A percentile compares a stretch with the other conserved stretches of the same genome.
phyloP scores from a whole-genome alignment of 53 echinoderm and acorn worm genomes.

The Patiria pectinifera region DNA sequence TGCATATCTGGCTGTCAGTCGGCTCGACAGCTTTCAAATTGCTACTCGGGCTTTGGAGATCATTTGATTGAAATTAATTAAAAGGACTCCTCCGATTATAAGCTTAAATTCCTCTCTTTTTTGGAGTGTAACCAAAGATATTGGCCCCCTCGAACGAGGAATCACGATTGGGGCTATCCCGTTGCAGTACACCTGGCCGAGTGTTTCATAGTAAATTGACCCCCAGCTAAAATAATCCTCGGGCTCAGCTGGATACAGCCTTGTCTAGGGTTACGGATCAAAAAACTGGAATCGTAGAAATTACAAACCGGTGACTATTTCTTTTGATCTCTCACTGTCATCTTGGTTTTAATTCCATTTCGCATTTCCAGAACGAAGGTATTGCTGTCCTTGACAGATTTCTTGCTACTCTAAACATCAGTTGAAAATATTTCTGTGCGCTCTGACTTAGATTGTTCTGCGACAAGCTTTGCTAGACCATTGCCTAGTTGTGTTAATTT shows the following conservation, averaged over 20 bases:
- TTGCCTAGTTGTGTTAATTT: too few species aligned
- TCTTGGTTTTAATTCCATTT: neutral
- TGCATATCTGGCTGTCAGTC: constrained; percentile 29
- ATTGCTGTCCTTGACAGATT: too few species aligned
- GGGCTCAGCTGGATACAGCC: constrained; percentile 41
- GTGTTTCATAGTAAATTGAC: constrained; percentile 60
- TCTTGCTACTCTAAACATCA: too few species aligned
- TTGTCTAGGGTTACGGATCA: constrained; percentile 30
- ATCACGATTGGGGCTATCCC: constrained; percentile 42
- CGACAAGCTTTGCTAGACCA: too few species aligned
- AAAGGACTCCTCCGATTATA: constrained; percentile 32
- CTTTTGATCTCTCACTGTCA: neutral
- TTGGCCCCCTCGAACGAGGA: constrained; percentile 30
- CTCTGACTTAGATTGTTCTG: too few species aligned
- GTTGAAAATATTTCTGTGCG: too few species aligned
- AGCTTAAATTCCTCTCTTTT: constrained; percentile 12
- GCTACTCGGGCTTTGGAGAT: constrained; percentile 25
- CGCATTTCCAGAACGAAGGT: neutral
- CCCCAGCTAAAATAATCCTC: constrained; percentile 42
- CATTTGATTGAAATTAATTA: constrained; percentile 48
- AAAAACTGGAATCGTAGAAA: constrained; percentile 29
- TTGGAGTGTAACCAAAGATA: constrained; percentile 32
- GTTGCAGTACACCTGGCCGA: constrained; percentile 54
- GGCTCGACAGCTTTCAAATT: neutral
- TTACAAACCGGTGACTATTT: neutral